Base-by-base conservation (phyloP, 2,797 vertebrate genomes). In the Microctenopoma lineatum region DNA sequence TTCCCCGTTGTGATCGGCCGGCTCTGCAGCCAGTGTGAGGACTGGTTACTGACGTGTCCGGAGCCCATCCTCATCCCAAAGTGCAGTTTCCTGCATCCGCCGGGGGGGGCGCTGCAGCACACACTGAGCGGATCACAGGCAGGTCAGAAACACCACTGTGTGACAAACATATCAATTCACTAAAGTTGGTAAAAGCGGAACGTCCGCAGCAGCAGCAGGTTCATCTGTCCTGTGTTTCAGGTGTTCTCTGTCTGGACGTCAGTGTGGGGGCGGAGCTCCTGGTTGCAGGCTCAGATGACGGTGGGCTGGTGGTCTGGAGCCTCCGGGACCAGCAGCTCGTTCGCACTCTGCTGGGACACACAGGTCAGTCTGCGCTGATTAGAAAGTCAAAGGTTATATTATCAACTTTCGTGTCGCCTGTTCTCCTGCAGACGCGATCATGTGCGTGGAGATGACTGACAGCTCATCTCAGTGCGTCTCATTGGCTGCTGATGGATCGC, bases 31-130 rank as follows among this genome's bases (percentile, higher is more conserved):
- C 93, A 95, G 66, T 92, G 93, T 11, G 79, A 90, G 54, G 86
- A 89, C 51, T 95, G 94, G 92, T 88, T 96, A 66, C 68, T 73
- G 3, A 48, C 54, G 1, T 93, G 90, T 74, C 66, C 89, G 0
- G 79, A 93, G 21, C 95, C 96, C 0, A 41, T 93, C 66, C 91
- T 96, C 18, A 59, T 94, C 29, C 96, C 95, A 0, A 90, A 87
- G 0, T 59, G 84, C 14, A 92, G 91, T 21, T 96, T 96, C 84
- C 91, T 97, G 60, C 93, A 91, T 61, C 88, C 91, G 14, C 95
- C 95, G 0, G 94, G 89, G 2, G 93, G 92, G 18, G 87, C 93
- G 18, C 91, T 96, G 14, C 81, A 64, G 18, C 87, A 86, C 26
- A 93, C 62, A 0, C 86, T 96, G 56, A 86, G 79, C 0, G 65